Base-by-base conservation (phyloP, 1,140 invertebrate species). In the Carposina sasakii region DNA sequence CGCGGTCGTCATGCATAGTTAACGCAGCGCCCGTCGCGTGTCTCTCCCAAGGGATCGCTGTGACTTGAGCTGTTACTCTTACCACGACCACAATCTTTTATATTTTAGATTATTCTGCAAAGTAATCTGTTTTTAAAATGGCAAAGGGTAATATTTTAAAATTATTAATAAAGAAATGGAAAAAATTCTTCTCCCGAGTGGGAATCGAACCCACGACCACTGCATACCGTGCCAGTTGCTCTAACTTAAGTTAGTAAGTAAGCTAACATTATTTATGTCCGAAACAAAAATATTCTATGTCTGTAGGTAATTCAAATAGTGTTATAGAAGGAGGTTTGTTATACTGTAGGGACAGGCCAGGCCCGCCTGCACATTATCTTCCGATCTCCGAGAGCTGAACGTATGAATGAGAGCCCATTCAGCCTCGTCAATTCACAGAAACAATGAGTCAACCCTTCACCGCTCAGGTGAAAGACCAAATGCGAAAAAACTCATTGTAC, bases 371-470 rank as follows among this genome's bases (percentile, higher is more conserved):
- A 57, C 68, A 76, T 76, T 78, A 78, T 81, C 71, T 70, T 20
- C 68, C 64, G 62, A 79, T 77, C 75, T 79, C 61, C 55, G 66
- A 73, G 67, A 60, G 61, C 58, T 53, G 54, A 68, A 56, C 56
- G 60, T 57, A 13, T 13, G 20, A 21, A 61, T 72, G 64, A 74
- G 61, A 57, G 67, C 64, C 72, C 68, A 77, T 81, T 83, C 76
- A 81, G 64, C 60, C 54, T 53, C 47, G 65, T 62, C 75, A 76
- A 83, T 83, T 75, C 79, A 67, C 58, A 77, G 65, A 81, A 79
- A 81, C 79, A 83, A 83, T 79, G 55, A 71, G 54, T 69, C 61
- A 76, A 77, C 76, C 76, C 76, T 79, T 75, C 66, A 60, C 49
- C 43, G 60, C 60, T 55, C 69, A 65, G 49, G 52, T 71, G 65